phyloP scores from a whole-genome alignment of 2,113 vertebrate species.

The Cromileptes altivelis region DNA sequence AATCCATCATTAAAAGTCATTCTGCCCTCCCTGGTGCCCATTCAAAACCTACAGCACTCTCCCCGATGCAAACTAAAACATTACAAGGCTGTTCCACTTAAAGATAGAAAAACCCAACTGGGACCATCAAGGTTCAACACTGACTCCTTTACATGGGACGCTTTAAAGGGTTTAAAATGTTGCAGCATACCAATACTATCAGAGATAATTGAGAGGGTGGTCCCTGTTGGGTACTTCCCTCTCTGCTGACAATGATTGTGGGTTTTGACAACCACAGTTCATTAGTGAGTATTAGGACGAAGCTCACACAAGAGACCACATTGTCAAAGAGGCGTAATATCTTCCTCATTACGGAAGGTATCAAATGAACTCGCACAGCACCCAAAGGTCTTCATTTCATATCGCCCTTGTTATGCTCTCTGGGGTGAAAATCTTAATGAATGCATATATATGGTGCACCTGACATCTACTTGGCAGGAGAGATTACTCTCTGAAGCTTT shows the following conservation, averaged over 20 bases:
- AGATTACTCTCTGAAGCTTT: slow-evolving; percentile 32
- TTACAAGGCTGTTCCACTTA: not conserved
- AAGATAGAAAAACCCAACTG: slow-evolving; percentile 13
- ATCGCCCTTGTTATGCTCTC: slow-evolving; percentile 3
- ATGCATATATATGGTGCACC: slow-evolving; percentile 13
- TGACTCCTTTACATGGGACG: not conserved
- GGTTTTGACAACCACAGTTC: slow-evolving; percentile 69
- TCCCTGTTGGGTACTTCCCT: slow-evolving; percentile 41
- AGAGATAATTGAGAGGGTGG: slow-evolving; percentile 54
- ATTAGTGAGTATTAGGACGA: slow-evolving; percentile 62
- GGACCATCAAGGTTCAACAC: not conserved
- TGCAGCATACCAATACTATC: slow-evolving; percentile 31
- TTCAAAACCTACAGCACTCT: not conserved
- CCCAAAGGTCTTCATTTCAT: slow-evolving; percentile 55
- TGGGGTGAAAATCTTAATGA: slow-evolving; percentile 33
- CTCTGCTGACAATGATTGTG: slow-evolving; percentile 61
- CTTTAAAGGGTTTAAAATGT: slow-evolving; percentile 38
- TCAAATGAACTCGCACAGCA: slow-evolving; percentile 36
- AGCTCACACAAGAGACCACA: slow-evolving; percentile 43
- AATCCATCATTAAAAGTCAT: not conserved
- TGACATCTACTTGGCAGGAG: slow-evolving; percentile 14
- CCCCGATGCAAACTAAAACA: not conserved
- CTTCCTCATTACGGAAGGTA: slow-evolving; percentile 48
- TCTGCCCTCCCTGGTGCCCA: not conserved
- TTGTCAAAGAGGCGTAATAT: slow-evolving; percentile 44